These are phyloP conservation scores for Scaptomyza hsui DNA, from an alignment of 1,140 invertebrate species.

Conservation along the genomic window DNA sequence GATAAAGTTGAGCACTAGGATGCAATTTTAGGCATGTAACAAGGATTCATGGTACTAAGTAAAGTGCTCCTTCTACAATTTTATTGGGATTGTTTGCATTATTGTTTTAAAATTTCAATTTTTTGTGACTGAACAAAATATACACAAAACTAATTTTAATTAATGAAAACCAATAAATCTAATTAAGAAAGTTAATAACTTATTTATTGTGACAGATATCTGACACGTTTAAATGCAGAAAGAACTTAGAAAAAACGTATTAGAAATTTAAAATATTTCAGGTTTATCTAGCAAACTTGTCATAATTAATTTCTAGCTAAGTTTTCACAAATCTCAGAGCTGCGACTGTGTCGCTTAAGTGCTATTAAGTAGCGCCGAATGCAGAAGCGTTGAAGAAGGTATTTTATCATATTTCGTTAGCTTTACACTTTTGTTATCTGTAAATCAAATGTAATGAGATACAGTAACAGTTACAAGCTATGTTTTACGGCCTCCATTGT, in stretches of 20 bases:
- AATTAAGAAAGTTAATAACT: too few species aligned
- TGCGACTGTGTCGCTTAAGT: constrained; percentile 13
- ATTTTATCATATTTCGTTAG: constrained; percentile 38
- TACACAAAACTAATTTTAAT: too few species aligned
- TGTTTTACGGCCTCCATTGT: constrained; percentile 56
- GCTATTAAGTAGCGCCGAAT: constrained; percentile 20
- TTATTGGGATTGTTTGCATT: too few species aligned
- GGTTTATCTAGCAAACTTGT: constrained; percentile 28
- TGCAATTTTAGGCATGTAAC: too few species aligned
- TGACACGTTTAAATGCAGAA: too few species aligned
- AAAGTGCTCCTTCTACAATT: too few species aligned
- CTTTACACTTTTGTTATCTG: constrained; percentile 48
- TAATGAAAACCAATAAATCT: too few species aligned
- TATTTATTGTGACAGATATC: too few species aligned
- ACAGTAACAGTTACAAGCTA: constrained; percentile 50
- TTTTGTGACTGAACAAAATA: too few species aligned
- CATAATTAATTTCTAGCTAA: not conserved
- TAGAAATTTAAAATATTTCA: constrained; percentile 16
- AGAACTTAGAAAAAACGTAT: not conserved
- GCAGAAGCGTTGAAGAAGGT: constrained; percentile 11
- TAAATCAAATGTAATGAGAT: constrained; percentile 71
- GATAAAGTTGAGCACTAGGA: too few species aligned
- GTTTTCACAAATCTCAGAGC: not conserved
- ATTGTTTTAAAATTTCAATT: too few species aligned
- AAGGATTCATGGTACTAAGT: too few species aligned